Percentiles rank a stretch among this genome's conserved stretches.
Evolutionary conservation across 2,113 vertebrate species (phyloP).

Genomic region (Vombatus ursinus): DNA sequence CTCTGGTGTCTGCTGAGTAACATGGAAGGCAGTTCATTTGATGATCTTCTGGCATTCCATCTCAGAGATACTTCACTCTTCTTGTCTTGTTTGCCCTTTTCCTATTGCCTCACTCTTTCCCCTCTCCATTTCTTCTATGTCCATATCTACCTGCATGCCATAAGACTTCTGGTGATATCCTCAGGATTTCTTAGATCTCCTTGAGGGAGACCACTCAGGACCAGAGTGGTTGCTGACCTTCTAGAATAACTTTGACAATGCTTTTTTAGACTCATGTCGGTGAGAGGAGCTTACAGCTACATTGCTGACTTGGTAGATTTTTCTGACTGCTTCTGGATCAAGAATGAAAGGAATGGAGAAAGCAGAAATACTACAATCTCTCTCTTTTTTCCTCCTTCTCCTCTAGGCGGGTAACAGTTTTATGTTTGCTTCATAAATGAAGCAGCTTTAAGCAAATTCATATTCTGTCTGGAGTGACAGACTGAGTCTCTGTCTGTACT

Average conservation of each 20-base stretch:
- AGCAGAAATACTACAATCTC: constrained; percentile 39
- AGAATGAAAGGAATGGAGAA: constrained; percentile 27
- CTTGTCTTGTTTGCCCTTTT: neutral
- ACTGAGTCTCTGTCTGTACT: constrained; percentile 85
- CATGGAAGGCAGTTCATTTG: neutral
- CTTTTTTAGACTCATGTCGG: neutral
- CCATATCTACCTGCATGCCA: neutral
- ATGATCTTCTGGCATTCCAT: neutral
- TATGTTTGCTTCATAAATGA: constrained; percentile 89
- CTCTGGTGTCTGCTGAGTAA: neutral
- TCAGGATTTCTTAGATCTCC: neutral
- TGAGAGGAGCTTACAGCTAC: neutral
- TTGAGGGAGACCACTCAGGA: constrained; percentile 9
- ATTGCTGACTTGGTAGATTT: neutral
- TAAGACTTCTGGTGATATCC: neutral
- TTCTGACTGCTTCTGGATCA: constrained; percentile 5
- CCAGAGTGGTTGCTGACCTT: neutral
- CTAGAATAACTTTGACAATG: neutral
- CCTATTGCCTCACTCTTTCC: neutral
- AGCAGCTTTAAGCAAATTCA: constrained; percentile 86
- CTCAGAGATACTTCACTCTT: neutral
- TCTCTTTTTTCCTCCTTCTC: constrained; percentile 48
- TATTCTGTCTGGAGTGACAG: constrained; percentile 89
- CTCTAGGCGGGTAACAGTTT: constrained; percentile 87
- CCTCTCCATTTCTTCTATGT: neutral